Evolutionary conservation across 2,888 invertebrate genomes (phyloP).

Genomic region (Palloptera scutellata): DNA sequence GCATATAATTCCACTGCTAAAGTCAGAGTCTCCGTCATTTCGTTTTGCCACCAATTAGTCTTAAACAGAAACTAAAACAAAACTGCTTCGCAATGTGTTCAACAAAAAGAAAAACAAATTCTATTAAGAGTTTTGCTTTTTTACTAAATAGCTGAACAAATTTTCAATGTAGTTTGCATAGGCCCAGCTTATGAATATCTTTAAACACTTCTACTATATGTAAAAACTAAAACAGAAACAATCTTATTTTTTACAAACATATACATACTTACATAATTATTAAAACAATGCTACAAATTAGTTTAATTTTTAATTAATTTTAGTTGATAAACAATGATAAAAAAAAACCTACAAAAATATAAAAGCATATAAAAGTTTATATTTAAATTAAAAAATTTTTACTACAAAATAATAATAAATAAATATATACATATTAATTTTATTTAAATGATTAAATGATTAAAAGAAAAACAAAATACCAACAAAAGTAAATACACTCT

Average conservation of each 20-base stretch:
- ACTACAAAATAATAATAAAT: conserved; percentile 14
- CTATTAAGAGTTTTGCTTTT: no score
- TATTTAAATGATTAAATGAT: neutral
- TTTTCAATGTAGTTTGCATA: no score
- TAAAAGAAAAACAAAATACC: neutral
- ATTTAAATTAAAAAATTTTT: neutral
- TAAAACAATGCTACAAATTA: neutral
- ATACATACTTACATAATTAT: no score
- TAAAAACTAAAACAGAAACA: neutral
- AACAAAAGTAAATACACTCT: conserved; percentile 1
- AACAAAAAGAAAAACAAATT: neutral
- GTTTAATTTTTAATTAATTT: conserved; percentile 8
- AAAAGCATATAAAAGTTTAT: conserved; percentile 1
- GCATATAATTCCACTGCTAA: no score
- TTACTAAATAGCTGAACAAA: no score
- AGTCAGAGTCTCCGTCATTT: neutral
- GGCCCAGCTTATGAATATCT: no score
- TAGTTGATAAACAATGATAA: neutral
- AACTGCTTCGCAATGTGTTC: neutral
- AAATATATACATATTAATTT: neutral
- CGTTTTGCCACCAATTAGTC: neutral
- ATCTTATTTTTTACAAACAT: no score
- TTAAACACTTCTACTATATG: neutral
- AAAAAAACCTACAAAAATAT: neutral
- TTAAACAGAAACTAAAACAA: neutral